Evolutionary conservation across 2,113 vertebrate genomes (phyloP).

Genomic region (Centropus bengalensis): DNA sequence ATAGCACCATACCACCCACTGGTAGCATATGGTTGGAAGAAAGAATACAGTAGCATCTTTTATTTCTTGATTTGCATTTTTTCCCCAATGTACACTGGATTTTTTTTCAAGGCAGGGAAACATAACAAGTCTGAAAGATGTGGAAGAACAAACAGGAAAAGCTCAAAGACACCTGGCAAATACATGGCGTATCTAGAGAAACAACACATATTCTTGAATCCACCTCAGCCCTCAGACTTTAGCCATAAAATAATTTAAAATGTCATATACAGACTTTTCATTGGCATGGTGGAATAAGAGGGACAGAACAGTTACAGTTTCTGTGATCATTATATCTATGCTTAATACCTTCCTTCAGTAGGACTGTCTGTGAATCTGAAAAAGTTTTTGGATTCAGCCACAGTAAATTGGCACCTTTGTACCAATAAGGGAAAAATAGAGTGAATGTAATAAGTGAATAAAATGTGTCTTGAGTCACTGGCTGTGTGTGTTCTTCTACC

Average conservation of each 20-base stretch:
- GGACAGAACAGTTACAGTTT: background rate
- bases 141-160: slow-evolving; percentile 40
- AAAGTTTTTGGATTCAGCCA: background rate
- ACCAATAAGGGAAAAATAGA: background rate
- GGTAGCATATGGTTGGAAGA: background rate
- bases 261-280: slow-evolving; percentile 6
- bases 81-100: background rate
- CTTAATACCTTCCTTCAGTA: background rate
- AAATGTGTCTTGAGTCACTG: background rate
- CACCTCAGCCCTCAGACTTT: background rate
- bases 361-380: background rate
- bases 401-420: background rate
- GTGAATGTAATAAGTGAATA: background rate
- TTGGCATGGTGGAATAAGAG: background rate
- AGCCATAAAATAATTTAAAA: background rate
- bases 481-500: background rate
- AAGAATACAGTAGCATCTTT: background rate
- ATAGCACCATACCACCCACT: background rate
- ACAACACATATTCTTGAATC: background rate
- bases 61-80: background rate
- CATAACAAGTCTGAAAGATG: background rate
- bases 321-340: background rate
- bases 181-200: background rate
- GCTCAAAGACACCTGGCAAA: background rate
- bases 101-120: background rate